These are phyloP conservation scores for Tetramorium parvispinum DNA, from an alignment of 1,140 invertebrate genomes.

Conservation along the genomic window DNA sequence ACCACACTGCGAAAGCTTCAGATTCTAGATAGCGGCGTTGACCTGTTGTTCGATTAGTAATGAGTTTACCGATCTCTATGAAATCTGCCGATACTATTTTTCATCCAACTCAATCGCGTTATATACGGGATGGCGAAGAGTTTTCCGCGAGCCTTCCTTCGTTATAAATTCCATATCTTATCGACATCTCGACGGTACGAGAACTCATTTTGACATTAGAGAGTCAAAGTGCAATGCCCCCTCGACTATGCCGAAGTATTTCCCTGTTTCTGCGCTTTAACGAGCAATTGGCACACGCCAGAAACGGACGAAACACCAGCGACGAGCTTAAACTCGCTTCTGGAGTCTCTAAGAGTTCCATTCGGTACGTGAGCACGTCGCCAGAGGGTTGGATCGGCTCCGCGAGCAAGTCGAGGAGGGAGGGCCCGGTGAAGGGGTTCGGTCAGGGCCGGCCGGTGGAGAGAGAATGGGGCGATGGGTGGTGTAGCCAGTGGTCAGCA, in stretches of 20 bases:
- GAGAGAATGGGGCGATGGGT: conserved; percentile 77
- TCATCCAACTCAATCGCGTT: neutral
- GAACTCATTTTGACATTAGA: conserved; percentile 55
- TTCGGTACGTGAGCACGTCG: conserved; percentile 83
- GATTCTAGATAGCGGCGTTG: neutral
- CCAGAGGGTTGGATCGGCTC: conserved; percentile 75
- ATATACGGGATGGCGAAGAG: neutral
- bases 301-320: conserved; percentile 73
- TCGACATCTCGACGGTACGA: conserved; percentile 2
- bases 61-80: neutral
- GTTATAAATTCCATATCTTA: neutral
- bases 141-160: neutral
- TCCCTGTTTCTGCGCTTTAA: conserved; percentile 69
- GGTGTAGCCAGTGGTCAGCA: conserved; percentile 85
- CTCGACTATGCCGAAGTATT: conserved; percentile 52
- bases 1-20: neutral
- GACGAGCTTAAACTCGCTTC: conserved; percentile 69
- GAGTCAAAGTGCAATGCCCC: conserved; percentile 37
- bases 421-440: conserved; percentile 69
- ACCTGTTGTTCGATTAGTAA: conserved; percentile 28
- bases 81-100: neutral
- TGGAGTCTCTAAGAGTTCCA: conserved; percentile 84
- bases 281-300: conserved; percentile 74
- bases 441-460: conserved; percentile 62
- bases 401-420: conserved; percentile 61